These are phyloP conservation scores for Eueides isabella DNA, from an alignment of 1,140 invertebrate species.

Conservation along the genomic window DNA sequence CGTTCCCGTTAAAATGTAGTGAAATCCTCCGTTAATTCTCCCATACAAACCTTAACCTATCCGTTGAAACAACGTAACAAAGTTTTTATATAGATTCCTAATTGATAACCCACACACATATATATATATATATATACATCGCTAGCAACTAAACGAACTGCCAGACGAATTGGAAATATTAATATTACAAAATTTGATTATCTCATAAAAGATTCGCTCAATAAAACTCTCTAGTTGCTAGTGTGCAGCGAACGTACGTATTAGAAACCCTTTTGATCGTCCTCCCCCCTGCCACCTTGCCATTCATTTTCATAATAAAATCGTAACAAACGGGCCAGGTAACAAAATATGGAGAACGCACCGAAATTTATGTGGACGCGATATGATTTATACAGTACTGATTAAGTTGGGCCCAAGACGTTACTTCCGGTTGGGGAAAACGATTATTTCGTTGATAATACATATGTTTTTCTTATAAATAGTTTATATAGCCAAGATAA, in stretches of 20 bases:
- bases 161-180: slow-evolving; percentile 70
- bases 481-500: not conserved
- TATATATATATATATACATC: slow-evolving; percentile 24
- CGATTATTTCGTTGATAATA: not conserved
- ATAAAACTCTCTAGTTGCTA: slow-evolving; percentile 79
- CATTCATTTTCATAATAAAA: slow-evolving; percentile 82
- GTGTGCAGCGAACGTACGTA: slow-evolving; percentile 76
- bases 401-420: slow-evolving; percentile 34
- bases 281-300: slow-evolving; percentile 49
- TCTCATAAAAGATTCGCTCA: slow-evolving; percentile 79
- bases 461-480: not conserved
- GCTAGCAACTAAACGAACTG: slow-evolving; percentile 62
- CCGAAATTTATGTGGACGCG: slow-evolving; percentile 70
- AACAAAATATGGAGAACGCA: slow-evolving; percentile 78
- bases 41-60: too few species aligned
- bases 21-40: too few species aligned
- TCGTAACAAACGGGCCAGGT: slow-evolving; percentile 79
- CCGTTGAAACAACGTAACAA: too few species aligned
- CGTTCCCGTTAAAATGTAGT: too few species aligned
- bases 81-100: too few species aligned
- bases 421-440: not conserved
- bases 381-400: slow-evolving; percentile 69
- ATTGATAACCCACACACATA: not conserved
- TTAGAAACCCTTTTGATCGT: slow-evolving; percentile 79
- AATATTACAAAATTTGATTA: slow-evolving; percentile 82